phyloP scores from a whole-genome alignment of 1,140 invertebrate species.

The Yoshiicerus persimilis region DNA sequence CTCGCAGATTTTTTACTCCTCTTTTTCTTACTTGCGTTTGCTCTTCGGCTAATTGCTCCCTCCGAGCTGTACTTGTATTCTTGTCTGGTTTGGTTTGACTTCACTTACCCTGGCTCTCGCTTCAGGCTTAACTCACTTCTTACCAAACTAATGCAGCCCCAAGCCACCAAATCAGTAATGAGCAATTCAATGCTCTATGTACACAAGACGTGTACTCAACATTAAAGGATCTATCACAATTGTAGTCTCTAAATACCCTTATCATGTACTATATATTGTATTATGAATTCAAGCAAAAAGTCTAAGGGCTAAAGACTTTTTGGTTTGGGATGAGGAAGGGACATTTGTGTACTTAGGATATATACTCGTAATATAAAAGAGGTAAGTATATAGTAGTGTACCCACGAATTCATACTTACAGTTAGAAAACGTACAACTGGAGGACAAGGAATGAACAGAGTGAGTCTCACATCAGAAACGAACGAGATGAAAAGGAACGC shows the following conservation, averaged over 20 bases:
- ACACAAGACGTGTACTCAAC: not conserved
- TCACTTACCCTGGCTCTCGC: not conserved
- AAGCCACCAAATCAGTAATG: not conserved
- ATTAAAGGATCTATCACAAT: too few relatives aligned
- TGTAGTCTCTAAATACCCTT: too few relatives aligned
- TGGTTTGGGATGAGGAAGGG: not conserved
- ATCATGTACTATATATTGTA: not conserved
- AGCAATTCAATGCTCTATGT: not conserved
- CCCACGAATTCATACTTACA: not conserved
- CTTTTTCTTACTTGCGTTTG: not conserved
- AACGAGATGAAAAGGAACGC: constrained; percentile 41
- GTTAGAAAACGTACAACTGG: not conserved
- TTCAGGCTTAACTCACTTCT: not conserved
- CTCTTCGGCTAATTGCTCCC: constrained; percentile 1
- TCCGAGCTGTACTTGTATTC: not conserved
- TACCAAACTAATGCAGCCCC: not conserved
- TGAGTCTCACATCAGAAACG: not conserved
- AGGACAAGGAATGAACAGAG: not conserved
- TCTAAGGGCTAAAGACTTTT: not conserved
- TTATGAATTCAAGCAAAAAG: not conserved
- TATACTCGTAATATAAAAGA: too few relatives aligned
- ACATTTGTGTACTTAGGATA: not conserved
- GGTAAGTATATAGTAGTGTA: not conserved
- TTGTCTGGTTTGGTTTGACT: not conserved
- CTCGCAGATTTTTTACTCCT: not conserved